Conservation (phyloP, 2,888 invertebrate species). For the Lobophora halterata region DNA sequence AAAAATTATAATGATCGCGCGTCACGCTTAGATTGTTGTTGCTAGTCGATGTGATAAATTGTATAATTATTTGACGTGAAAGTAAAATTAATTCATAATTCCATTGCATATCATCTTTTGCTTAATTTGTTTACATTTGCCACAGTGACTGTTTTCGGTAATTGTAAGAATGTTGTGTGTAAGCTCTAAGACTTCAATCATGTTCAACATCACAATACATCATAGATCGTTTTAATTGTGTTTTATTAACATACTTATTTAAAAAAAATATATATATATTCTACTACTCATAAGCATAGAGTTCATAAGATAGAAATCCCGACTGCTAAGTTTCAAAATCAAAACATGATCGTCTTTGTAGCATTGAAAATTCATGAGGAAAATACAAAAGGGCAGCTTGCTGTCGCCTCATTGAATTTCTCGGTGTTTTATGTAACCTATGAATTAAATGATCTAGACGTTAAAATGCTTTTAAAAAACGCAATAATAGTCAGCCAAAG, state of each 20-base stretch:
- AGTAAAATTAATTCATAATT: slow-evolving; percentile 25
- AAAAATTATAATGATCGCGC: slow-evolving; percentile 8
- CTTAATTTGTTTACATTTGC: slow-evolving; percentile 32
- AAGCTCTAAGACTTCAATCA: slow-evolving; percentile 23
- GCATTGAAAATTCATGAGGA: too few relatives aligned
- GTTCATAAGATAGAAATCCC: too few relatives aligned
- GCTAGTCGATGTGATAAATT: slow-evolving; percentile 48
- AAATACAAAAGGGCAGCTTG: too few relatives aligned
- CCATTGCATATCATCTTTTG: slow-evolving; percentile 30
- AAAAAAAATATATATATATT: too few relatives aligned
- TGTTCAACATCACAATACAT: slow-evolving; percentile 58
- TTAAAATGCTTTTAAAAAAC: too few relatives aligned
- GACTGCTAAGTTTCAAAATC: too few relatives aligned
- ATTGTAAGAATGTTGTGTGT: slow-evolving; percentile 28
- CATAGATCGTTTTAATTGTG: slow-evolving; percentile 59
- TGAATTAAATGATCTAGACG: too few relatives aligned
- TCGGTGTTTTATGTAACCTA: too few relatives aligned
- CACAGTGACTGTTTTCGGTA: slow-evolving; percentile 47
- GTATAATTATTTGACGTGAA: slow-evolving; percentile 18
- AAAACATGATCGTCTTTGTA: too few relatives aligned
- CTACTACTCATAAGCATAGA: too few relatives aligned
- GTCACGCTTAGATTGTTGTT: slow-evolving; percentile 35
- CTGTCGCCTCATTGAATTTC: too few relatives aligned
- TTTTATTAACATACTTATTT: slow-evolving; percentile 52
- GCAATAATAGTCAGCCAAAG: too few relatives aligned